These are phyloP conservation scores for Clanis bilineata DNA, from an alignment of 2,888 invertebrate species.

Conservation along the genomic window DNA sequence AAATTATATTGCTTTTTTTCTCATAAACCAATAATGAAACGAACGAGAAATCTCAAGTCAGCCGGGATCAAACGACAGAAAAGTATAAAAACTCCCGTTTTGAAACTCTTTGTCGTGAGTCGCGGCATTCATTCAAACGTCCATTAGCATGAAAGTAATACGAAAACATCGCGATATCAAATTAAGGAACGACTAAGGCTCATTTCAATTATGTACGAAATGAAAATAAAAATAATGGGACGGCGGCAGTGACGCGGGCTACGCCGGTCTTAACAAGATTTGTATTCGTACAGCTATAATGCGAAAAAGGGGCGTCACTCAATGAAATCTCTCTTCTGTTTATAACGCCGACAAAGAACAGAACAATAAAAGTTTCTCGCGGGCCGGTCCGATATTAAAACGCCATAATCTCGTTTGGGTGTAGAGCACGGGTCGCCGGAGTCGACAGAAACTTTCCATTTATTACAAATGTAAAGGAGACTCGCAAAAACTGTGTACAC, in stretches of 20 bases:
- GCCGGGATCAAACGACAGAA: slow-evolving; percentile 20
- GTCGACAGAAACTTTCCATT: slow-evolving; percentile 56
- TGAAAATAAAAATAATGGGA: slow-evolving; percentile 57
- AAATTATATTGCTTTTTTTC: slow-evolving; percentile 2
- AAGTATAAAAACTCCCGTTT: slow-evolving; percentile 12
- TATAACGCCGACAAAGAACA: slow-evolving; percentile 61
- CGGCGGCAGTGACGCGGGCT: slow-evolving; percentile 52
- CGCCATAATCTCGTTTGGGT: slow-evolving; percentile 67
- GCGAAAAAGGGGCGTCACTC: slow-evolving; percentile 61
- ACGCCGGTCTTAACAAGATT: slow-evolving; percentile 64
- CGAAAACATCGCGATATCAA: slow-evolving; percentile 58
- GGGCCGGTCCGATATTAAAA: slow-evolving; percentile 71
- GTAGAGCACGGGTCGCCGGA: slow-evolving; percentile 52
- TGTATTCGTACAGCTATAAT: slow-evolving; percentile 53
- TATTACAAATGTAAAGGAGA: slow-evolving; percentile 60
- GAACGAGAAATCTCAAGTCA: slow-evolving; percentile 19
- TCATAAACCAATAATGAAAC: slow-evolving; percentile 13
- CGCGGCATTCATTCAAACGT: slow-evolving; percentile 33
- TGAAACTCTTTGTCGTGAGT: slow-evolving; percentile 31
- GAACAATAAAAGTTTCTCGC: slow-evolving; percentile 73
- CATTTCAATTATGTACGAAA: slow-evolving; percentile 70
- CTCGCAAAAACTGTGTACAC: slow-evolving; percentile 56
- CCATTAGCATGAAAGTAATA: slow-evolving; percentile 55
- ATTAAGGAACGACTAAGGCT: slow-evolving; percentile 57
- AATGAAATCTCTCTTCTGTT: slow-evolving; percentile 67